A percentile compares a stretch with the other conserved stretches of the same genome.
Evolutionary conservation across 2,888 invertebrate species (phyloP).

Genomic region (Trissoscelio sp.): DNA sequence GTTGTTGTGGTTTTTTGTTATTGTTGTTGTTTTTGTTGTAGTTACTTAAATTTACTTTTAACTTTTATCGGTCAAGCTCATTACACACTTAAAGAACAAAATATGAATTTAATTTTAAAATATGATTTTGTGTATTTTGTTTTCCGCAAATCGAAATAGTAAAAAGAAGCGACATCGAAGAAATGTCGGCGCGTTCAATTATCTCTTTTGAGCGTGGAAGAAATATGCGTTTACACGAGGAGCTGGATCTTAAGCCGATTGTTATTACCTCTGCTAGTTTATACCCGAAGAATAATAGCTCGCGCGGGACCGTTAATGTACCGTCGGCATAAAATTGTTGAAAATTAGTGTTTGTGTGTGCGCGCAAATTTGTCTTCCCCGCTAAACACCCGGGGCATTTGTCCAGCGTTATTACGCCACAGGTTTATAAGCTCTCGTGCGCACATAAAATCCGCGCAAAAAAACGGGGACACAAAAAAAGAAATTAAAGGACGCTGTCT

Average conservation of each 20-base stretch:
- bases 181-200: conserved; percentile 25
- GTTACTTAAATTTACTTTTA: no score
- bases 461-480: background rate
- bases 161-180: background rate
- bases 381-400: conserved; percentile 20
- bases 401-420: conserved; percentile 19
- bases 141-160: no score
- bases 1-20: no score
- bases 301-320: conserved; percentile 32
- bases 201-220: conserved; percentile 3
- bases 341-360: conserved; percentile 25
- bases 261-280: conserved; percentile 31
- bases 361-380: conserved; percentile 2
- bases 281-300: conserved; percentile 30
- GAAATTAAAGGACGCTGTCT: background rate
- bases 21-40: no score
- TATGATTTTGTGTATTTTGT: no score
- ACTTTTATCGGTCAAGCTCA: no score
- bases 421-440: background rate
- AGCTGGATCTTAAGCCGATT: conserved; percentile 32
- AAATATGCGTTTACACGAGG: conserved; percentile 15
- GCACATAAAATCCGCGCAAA: conserved; percentile 4
- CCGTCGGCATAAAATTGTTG: conserved; percentile 23
- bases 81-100: no score
- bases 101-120: no score